phyloP scores from a whole-genome alignment of 2,888 invertebrate species.

The Drosophila anomalata region DNA sequence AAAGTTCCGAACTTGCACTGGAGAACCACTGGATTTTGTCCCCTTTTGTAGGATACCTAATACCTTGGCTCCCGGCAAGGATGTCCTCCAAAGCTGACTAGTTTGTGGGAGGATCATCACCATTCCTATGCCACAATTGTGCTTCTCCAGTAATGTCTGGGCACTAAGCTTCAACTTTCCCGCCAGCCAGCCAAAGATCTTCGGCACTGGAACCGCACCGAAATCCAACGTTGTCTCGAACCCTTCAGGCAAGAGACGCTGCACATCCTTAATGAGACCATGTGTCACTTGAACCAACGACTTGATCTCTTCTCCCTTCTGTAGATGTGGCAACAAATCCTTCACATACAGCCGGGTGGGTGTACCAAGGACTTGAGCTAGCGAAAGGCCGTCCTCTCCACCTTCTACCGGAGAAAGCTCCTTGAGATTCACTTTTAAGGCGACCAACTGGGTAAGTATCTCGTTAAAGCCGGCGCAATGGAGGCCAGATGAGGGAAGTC shows the following conservation, averaged over 20 bases:
- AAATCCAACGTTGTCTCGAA: slow-evolving; percentile 89
- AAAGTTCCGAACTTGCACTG: slow-evolving; percentile 88
- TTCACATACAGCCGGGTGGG: slow-evolving; percentile 95
- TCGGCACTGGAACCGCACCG: slow-evolving; percentile 88
- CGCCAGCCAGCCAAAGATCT: slow-evolving; percentile 95
- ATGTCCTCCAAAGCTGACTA: slow-evolving; percentile 84
- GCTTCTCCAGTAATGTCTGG: slow-evolving; percentile 93
- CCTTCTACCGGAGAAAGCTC: slow-evolving; percentile 85
- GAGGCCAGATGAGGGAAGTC: slow-evolving; percentile 94
- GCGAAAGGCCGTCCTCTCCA: slow-evolving; percentile 85
- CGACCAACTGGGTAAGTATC: slow-evolving; percentile 91
- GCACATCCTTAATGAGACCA: slow-evolving; percentile 94
- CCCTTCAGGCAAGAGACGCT: slow-evolving; percentile 90
- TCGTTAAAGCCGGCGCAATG: slow-evolving; percentile 98
- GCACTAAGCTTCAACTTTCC: slow-evolving; percentile 89
- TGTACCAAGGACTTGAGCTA: slow-evolving; percentile 91
- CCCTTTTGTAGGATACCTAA: slow-evolving; percentile 84
- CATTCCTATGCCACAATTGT: slow-evolving; percentile 98
- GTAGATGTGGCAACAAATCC: slow-evolving; percentile 89
- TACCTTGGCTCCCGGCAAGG: slow-evolving; percentile 83
- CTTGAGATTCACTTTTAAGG: slow-evolving; percentile 87
- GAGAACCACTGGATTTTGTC: not conserved
- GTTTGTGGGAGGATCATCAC: slow-evolving; percentile 89
- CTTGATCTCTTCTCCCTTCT: slow-evolving; percentile 87
- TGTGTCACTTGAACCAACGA: slow-evolving; percentile 97